Base-by-base conservation (phyloP, 1,140 invertebrate species). In the Centruroides vittatus region DNA sequence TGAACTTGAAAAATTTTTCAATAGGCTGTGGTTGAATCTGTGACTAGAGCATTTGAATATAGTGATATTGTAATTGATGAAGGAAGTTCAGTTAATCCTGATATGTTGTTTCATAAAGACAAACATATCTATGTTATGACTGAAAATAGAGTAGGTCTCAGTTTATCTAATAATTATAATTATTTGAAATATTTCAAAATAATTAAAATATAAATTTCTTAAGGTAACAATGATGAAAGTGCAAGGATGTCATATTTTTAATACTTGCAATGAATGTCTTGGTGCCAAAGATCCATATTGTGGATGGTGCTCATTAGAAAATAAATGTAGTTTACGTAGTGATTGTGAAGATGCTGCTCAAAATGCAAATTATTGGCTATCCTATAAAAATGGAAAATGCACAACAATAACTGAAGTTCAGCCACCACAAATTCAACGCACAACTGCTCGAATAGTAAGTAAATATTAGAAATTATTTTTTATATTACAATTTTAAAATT, bases 251-350 rank as follows among this genome's bases (percentile, higher is more conserved):
- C 85, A 84, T 67, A 86, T 92, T 47, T 95, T 96, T 74, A 84
- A 83, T 70, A 89, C 86, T 11, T 98, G 94, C 73, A 83, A 84
- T 70, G 85, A 91, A 64, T 98, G 94, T 74, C 81, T 96, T 49
- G 89, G 86, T 63, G 91, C 91, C 47, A 87, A 86, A 71, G 93
- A 98, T 77, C 93, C 94, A 0, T 97, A 96, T 73, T 98, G 94
- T 77, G 94, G 94, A 12, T 98, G 93, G 93, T 98, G 94, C 77
- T 95, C 92, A 3, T 76, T 97, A 61, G 93, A 97, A 76, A 97
- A 96, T 76, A 97, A 95, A 70, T 98, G 94, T 74, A 95, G 89
- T 66, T 75, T 94, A 35, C 79, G 89, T 48, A 87, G 85, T 49
- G 88, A 92, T 68, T 98, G 94, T 73, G 68, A 88, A 71, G 89